Evolutionary conservation across 2,888 invertebrate genomes (phyloP).

Genomic region (Electrophaes corylata): DNA sequence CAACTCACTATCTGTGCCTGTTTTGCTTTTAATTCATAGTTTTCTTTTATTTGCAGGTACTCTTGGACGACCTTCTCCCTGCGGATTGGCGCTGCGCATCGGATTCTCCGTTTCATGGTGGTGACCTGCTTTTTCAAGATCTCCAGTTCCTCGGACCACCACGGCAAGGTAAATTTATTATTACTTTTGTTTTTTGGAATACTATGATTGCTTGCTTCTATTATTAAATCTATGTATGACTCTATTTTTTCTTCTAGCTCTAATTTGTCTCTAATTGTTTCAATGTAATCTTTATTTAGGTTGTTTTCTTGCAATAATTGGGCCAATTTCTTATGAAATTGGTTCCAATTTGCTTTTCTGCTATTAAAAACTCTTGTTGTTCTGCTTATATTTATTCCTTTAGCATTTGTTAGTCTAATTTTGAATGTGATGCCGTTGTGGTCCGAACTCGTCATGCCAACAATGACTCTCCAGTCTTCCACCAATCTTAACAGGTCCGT

Average conservation of each 20-base stretch:
- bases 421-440: too few species aligned
- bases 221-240: constrained; percentile 2
- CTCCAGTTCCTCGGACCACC: constrained; percentile 12
- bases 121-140: background rate
- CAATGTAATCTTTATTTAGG: constrained; percentile 2
- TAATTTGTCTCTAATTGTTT: constrained; percentile 9
- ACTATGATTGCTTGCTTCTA: background rate
- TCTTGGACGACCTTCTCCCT: too few species aligned
- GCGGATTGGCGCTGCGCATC: too few species aligned
- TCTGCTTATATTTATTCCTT: too few species aligned
- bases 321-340: background rate
- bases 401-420: background rate
- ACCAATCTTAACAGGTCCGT: too few species aligned
- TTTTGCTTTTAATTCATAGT: too few species aligned
- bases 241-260: constrained; percentile 5
- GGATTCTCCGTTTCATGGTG: too few species aligned
- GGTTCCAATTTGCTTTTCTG: too few species aligned
- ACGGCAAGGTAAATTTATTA: constrained; percentile 22
- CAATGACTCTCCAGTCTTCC: too few species aligned
- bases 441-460: too few species aligned
- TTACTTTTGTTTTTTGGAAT: constrained; percentile 16
- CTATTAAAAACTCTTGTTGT: background rate
- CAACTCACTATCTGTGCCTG: background rate
- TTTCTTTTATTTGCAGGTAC: too few species aligned
- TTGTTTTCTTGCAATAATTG: constrained; percentile 13